Base-by-base conservation (phyloP, 2,888 invertebrate genomes). In the Tipula lateralis region DNA sequence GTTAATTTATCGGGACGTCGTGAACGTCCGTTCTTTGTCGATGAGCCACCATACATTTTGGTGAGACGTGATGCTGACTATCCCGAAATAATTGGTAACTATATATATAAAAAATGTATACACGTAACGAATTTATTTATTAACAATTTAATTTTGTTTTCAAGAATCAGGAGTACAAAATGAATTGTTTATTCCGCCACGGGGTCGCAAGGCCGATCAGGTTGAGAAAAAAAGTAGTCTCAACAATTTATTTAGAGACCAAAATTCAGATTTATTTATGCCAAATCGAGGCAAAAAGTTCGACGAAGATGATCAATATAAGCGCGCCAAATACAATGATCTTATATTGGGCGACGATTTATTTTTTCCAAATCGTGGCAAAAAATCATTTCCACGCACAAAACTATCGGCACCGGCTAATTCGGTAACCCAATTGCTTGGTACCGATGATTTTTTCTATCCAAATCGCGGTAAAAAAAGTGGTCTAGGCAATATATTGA, bases 281-380 rank as follows among this genome's bases (percentile, higher is more conserved):
- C 85, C 85, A 29, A 83, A 85, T 84, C 85, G 85, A 12, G 85
- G 85, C 6, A 85, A 85, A 84, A 84, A 85, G 29, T 24, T 30
- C 0, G 19, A 83, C 13, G 7, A 13, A 34, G 19, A 16, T 13
- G 34, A 44, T 16, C n/a, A 29, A 50, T 29, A 16, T 2, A 84
- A 84, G 30, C 36, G 32, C 1, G 24, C 19, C n/a, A 84, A 84
- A 13, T 39, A 39, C 29, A 84, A 50, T 50, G 44, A 84, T 84
- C 13, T 84, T 2, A 2, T 44, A 16, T 30, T 50, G 29, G 44
- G n/a, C 1, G 89, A 89, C 86, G 90, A 90, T 88, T 87, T 89
- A 85, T 90, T 90, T 87, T 89, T 88, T 87, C 89, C 90, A 85
- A 88, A 89, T 87, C 89, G 90, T 84, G 90, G 90, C 85, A 90